phyloP scores from a whole-genome alignment of 2,888 invertebrate genomes.

The Phanerotoma sp. region DNA sequence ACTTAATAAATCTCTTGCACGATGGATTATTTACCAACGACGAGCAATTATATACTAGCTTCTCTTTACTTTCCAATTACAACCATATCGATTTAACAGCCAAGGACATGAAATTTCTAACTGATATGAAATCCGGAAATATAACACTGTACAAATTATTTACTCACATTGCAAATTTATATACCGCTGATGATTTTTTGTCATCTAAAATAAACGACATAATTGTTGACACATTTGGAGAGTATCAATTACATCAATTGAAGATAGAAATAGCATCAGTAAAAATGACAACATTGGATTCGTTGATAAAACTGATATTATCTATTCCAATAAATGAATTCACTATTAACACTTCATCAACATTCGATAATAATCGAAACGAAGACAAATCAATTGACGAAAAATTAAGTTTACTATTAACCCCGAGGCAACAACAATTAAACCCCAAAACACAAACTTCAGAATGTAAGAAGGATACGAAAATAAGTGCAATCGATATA shows the following conservation, averaged over 20 bases:
- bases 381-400: neutral
- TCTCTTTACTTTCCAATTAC: neutral
- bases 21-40: neutral
- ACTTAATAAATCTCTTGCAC: neutral
- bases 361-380: neutral
- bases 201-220: neutral
- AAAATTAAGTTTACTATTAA: neutral
- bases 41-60: neutral
- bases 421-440: neutral
- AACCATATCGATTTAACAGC: neutral
- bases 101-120: neutral
- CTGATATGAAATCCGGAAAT: neutral
- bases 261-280: neutral
- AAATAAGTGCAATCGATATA: neutral
- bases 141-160: neutral
- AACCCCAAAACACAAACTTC: neutral
- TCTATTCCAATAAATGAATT: neutral
- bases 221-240: neutral
- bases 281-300: neutral
- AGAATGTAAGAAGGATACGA: neutral
- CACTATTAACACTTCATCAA: neutral
- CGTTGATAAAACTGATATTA: neutral
- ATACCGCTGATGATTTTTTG: neutral
- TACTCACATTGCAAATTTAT: neutral
- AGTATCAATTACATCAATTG: neutral